These are phyloP conservation scores for Eurystomus glaucurus DNA, from an alignment of 2,797 vertebrate species.

Conservation along the genomic window DNA sequence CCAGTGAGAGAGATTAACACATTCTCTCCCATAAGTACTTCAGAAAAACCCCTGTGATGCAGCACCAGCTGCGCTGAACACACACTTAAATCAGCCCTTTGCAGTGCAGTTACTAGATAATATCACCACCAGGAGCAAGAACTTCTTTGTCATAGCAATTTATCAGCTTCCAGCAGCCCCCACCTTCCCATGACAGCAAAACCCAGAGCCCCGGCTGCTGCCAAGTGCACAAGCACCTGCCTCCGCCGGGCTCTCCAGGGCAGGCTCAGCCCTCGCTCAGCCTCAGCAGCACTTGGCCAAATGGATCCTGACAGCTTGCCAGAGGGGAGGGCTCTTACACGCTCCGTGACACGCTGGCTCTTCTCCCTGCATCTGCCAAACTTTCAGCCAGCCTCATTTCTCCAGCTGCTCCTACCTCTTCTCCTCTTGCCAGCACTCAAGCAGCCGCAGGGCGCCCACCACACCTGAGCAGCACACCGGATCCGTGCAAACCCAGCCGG, in stretches of 20 bases:
- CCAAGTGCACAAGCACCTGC: slow-evolving; percentile 17
- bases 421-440: rapidly evolving
- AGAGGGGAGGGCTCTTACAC: background rate
- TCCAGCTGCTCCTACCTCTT: background rate
- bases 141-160: background rate
- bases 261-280: background rate
- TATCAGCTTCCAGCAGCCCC: background rate
- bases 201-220: background rate
- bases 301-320: slow-evolving; percentile 14
- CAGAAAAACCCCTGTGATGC: background rate
- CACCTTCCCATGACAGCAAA: background rate
- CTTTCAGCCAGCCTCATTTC: background rate
- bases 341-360: background rate
- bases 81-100: background rate
- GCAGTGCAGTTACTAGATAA: background rate
- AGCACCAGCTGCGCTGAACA: background rate
- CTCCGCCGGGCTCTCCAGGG: background rate
- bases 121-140: background rate
- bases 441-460: background rate
- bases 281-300: background rate
- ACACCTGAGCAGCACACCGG: background rate
- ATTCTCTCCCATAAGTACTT: background rate
- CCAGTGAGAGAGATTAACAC: background rate
- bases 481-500: background rate
- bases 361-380: background rate